These are phyloP conservation scores for Euplagia quadripunctaria DNA, from an alignment of 2,888 invertebrate genomes.

Conservation along the genomic window DNA sequence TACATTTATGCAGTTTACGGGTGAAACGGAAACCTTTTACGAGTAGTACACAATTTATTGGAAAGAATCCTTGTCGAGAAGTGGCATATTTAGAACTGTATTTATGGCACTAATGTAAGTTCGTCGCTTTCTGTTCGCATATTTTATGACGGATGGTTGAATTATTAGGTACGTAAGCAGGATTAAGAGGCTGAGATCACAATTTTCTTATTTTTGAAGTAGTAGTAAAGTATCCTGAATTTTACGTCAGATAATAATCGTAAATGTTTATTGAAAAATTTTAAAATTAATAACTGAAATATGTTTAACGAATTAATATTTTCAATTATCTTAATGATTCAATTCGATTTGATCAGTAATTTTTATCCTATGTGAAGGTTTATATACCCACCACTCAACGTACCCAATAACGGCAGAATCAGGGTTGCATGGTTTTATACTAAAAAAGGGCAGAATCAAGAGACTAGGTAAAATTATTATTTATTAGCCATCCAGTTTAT, in stretches of 20 bases:
- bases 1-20: constrained; percentile 56
- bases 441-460: not conserved
- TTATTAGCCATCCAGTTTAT: not conserved
- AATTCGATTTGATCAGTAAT: too few species aligned
- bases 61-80: not conserved
- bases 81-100: not conserved
- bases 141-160: not conserved
- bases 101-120: not conserved
- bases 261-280: too few species aligned
- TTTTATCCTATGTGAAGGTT: too few species aligned
- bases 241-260: too few species aligned
- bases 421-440: too few species aligned
- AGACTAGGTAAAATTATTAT: not conserved
- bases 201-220: not conserved
- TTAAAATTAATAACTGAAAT: too few species aligned
- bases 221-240: too few species aligned
- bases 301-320: too few species aligned
- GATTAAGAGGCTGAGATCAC: not conserved
- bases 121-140: not conserved
- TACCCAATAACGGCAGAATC: too few species aligned
- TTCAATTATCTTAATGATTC: too few species aligned
- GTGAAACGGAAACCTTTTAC: constrained; percentile 46
- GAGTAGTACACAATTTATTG: constrained; percentile 35
- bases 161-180: too few species aligned
- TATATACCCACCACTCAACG: too few species aligned